These are phyloP conservation scores for Athrips mouffetella DNA, from an alignment of 2,888 invertebrate species.

Conservation along the genomic window DNA sequence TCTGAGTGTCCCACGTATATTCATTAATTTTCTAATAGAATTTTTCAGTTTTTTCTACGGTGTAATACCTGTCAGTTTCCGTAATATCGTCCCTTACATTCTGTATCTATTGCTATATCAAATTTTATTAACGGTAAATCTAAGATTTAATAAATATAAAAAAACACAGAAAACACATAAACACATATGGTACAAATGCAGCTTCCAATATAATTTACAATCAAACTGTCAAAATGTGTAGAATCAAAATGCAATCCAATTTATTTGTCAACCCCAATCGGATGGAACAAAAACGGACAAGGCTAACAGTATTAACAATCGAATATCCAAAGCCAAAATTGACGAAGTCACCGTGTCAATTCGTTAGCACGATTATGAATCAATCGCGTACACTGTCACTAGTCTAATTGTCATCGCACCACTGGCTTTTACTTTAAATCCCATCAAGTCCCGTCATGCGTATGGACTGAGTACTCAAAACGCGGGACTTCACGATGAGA, in stretches of 20 bases:
- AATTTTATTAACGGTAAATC: no score
- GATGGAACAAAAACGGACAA: background rate
- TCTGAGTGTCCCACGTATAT: no score
- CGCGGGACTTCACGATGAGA: background rate
- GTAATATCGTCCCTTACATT: no score
- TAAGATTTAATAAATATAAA: no score
- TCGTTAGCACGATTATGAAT: constrained; percentile 19
- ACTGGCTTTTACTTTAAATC: background rate
- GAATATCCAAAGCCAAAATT: background rate
- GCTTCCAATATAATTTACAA: no score
- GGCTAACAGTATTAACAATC: background rate
- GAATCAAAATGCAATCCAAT: background rate
- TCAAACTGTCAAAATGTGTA: no score
- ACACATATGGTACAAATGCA: no score
- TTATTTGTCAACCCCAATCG: constrained; percentile 1
- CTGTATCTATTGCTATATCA: no score
- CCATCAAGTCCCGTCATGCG: background rate
- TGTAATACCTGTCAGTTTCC: no score
- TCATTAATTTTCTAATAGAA: no score
- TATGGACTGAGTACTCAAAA: background rate
- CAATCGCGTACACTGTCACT: constrained; percentile 13
- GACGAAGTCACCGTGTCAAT: background rate
- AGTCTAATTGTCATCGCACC: constrained; percentile 12
- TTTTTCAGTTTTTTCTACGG: no score
- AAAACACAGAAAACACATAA: no score